Evolutionary conservation across 2,888 invertebrate genomes (phyloP), one percentile per base, ranked within the genome.

Genomic region (Ectemnius cavifrons): DNA sequence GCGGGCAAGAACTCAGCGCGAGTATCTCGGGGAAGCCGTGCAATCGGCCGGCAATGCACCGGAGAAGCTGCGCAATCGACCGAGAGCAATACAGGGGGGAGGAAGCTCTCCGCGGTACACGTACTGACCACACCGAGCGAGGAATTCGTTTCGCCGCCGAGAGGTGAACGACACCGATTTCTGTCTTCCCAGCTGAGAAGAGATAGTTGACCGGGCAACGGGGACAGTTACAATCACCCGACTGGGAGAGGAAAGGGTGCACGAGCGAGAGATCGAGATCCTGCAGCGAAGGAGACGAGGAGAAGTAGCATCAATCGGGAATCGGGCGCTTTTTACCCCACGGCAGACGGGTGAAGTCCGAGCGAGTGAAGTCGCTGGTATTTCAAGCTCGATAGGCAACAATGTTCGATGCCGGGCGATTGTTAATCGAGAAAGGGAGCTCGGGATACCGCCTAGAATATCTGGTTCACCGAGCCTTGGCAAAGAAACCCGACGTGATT

Each of bases 141-240:
- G 83, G 84, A 80, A 80, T 82, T 77, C 80, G 75, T 78, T 83
- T 81, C 80, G 77, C 76, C 63, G 58, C 67, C 74, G 81, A 37
- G 37, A 63, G 77, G 75, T 74, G 71, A 81, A 82, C 75, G 77
- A 74, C 75, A 73, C 78, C 45, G 58, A 81, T 79, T 76, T 78
- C 67, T 71, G 57, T 73, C 63, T 65, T 16, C 52, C 63, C 58
- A 23, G 37, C 6, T 6, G 70, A 37, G 37, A 37, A 37, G 37
- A 37, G 37, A 62, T 37, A 27, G 45, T 60, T 20, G 59, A 58
- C 11, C 63, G 65, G 37, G 8, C 37, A 37, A 37, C 37, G 37
- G 70, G 46, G 70, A 63, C 67, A 27, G 64, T 60, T 61, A 67
- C 56, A 47, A 71, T 52, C 52, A 1, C 37, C 37, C 3, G 8